A percentile compares a stretch with the other conserved stretches of the same genome.
phyloP scores from a whole-genome alignment of 2,113 vertebrate species.

The Solea solea region DNA sequence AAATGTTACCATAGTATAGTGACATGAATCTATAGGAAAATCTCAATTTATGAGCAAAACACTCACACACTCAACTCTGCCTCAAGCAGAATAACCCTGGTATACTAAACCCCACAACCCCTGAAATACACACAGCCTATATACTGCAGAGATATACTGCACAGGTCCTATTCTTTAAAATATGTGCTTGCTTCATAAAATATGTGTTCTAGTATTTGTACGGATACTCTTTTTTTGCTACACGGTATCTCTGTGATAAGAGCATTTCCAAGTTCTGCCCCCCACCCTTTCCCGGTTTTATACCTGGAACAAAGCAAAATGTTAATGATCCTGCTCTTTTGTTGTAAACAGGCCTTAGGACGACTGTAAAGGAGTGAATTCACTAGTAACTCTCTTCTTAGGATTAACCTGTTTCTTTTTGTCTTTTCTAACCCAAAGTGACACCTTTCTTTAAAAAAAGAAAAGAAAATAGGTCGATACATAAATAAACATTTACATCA shows the following conservation, averaged over 20 bases:
- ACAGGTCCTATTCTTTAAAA: slow-evolving; percentile 77
- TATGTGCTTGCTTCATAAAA: slow-evolving; percentile 81
- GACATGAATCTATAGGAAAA: slow-evolving; percentile 53
- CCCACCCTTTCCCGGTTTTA: slow-evolving; percentile 29
- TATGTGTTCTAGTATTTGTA: slow-evolving; percentile 67
- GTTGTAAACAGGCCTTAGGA: slow-evolving; percentile 32
- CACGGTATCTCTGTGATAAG: slow-evolving; percentile 63
- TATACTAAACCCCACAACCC: slow-evolving; percentile 66
- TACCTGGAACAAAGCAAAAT: slow-evolving; percentile 54
- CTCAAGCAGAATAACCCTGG: slow-evolving; percentile 28
- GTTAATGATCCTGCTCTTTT: slow-evolving; percentile 43
- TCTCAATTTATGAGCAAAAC: slow-evolving; percentile 49
- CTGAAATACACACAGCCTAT: slow-evolving; percentile 65
- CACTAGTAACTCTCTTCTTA: slow-evolving; percentile 11
- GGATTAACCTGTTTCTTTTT: slow-evolving; percentile 12
- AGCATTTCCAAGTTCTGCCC: slow-evolving; percentile 36
- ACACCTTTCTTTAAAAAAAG: slow-evolving; percentile 14
- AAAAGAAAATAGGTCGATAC: not conserved
- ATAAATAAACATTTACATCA: too few species aligned
- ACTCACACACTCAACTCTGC: slow-evolving; percentile 40
- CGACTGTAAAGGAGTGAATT: slow-evolving; percentile 21
- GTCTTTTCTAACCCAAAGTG: not conserved
- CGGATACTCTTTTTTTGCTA: slow-evolving; percentile 73
- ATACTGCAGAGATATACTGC: slow-evolving; percentile 60
- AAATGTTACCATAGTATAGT: slow-evolving; percentile 63